These are phyloP conservation scores for Odontocolon sp. DNA, from an alignment of 2,888 invertebrate species.

Conservation along the genomic window DNA sequence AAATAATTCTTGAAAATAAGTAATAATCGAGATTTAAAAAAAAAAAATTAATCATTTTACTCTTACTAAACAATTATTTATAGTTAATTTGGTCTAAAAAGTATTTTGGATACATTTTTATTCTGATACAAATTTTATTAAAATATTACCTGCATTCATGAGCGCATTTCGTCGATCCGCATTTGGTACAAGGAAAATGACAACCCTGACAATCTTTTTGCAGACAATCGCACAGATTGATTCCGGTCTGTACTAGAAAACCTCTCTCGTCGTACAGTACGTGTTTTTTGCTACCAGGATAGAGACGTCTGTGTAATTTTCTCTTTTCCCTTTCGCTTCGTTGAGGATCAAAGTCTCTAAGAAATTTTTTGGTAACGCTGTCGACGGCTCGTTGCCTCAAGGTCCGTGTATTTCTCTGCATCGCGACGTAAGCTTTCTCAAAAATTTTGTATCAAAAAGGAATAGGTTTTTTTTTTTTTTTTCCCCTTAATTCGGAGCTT, in stretches of 20 bases:
- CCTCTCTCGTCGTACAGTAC: slow-evolving; percentile 88
- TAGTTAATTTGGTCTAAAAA: too few relatives aligned
- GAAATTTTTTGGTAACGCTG: slow-evolving; percentile 73
- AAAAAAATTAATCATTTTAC: too few relatives aligned
- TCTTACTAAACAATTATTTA: too few relatives aligned
- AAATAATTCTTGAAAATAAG: too few relatives aligned
- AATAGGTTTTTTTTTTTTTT: not conserved
- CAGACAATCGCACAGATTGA: slow-evolving; percentile 93
- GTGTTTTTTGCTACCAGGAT: slow-evolving; percentile 83
- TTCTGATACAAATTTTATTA: too few relatives aligned
- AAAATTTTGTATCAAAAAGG: not conserved
- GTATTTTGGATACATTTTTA: too few relatives aligned
- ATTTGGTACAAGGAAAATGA: slow-evolving; percentile 90
- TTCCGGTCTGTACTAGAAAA: slow-evolving; percentile 84
- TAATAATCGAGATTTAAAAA: too few relatives aligned
- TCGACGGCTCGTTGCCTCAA: slow-evolving; percentile 68
- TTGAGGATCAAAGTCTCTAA: slow-evolving; percentile 88
- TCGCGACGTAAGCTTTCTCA: not conserved
- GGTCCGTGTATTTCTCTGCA: slow-evolving; percentile 68
- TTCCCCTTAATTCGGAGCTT: too few relatives aligned
- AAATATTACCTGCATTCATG: slow-evolving; percentile 91
- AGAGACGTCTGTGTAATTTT: slow-evolving; percentile 87
- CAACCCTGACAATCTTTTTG: slow-evolving; percentile 90
- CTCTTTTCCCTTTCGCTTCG: slow-evolving; percentile 89
- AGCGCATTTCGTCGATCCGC: slow-evolving; percentile 89